Conservation (phyloP, 2,888 invertebrate species). For the Hydrotaea diabolus region DNA sequence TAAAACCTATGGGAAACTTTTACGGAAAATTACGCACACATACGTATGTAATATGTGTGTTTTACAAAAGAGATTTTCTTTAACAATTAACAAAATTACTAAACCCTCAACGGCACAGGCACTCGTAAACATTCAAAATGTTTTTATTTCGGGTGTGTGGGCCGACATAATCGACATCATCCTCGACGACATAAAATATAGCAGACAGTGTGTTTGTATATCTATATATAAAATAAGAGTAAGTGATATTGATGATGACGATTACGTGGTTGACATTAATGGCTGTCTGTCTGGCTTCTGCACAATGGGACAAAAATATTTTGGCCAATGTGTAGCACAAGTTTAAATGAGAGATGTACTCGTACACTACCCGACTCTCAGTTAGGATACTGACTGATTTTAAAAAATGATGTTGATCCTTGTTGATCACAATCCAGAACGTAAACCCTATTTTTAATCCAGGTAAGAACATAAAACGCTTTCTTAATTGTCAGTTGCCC, state of each 20-base stretch:
- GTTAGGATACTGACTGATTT: too few species aligned
- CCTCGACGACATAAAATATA: constrained; percentile 26
- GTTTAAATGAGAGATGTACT: too few species aligned
- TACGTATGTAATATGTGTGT: too few species aligned
- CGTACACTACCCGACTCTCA: too few species aligned
- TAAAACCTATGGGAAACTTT: too few species aligned
- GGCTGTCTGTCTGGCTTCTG: background rate
- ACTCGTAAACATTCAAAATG: background rate
- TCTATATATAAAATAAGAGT: background rate
- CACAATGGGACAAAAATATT: background rate
- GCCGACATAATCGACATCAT: background rate
- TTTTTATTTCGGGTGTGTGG: background rate
- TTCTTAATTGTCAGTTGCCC: too few species aligned
- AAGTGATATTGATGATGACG: constrained; percentile 27
- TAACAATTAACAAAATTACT: constrained; percentile 53
- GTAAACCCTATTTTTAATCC: too few species aligned
- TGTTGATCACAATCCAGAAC: too few species aligned
- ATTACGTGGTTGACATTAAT: background rate
- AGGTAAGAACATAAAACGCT: too few species aligned
- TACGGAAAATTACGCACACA: too few species aligned
- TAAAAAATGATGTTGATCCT: too few species aligned
- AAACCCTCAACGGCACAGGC: constrained; percentile 23
- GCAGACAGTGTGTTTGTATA: background rate
- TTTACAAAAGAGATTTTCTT: constrained; percentile 15
- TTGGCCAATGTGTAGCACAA: too few species aligned